Base-by-base conservation (phyloP, 2,113 vertebrate species). In the Prionailurus bengalensis region DNA sequence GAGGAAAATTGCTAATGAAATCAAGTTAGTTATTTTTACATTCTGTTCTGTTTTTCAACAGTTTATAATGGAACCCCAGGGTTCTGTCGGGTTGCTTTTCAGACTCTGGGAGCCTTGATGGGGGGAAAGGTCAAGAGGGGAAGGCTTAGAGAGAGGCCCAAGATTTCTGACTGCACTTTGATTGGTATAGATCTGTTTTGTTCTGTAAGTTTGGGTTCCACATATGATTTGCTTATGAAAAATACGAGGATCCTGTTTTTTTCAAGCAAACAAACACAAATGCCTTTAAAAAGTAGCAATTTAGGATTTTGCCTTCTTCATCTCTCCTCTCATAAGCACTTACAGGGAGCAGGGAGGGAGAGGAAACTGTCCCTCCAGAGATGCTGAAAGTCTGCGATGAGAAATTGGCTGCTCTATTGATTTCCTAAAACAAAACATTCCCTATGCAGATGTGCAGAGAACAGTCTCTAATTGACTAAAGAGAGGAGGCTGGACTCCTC, bases 391-490 rank as follows among this genome's bases (percentile, higher is more conserved):
- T 12, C 9, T 31, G 45, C 3, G 48, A 61, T 2, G n/a, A 66
- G 88, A 94, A 92, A 91, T 55, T 5, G 4, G 68, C 58, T 33
- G 36, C 25, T 31, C 16, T 48, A 10, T 10, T 70, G 78, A 87
- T 83, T 95, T 90, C 27, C 53, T 61, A 42, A 78, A 95, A 36
- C 48, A 71, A 94, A 91, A 73, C 76, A 89, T 27, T 55, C 31
- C 10, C 21, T 63, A 36, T 21, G 68, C 82, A 71, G 29, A 65
- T 73, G 25, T 70, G n/a, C 13, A 51, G 61, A 51, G 29, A 74
- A 42, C 6, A 81, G 42, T 73, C 61, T 76, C 45, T 92, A 19
- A 55, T 4, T 80, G 86, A 73, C 16, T 36, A 12, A 58, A 33
- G 36, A 9, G 15, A n/a, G 73, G 27, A 48, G 5, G 15, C 16